Evolutionary conservation across 2,888 invertebrate genomes (phyloP).

Genomic region (Tachina fera): DNA sequence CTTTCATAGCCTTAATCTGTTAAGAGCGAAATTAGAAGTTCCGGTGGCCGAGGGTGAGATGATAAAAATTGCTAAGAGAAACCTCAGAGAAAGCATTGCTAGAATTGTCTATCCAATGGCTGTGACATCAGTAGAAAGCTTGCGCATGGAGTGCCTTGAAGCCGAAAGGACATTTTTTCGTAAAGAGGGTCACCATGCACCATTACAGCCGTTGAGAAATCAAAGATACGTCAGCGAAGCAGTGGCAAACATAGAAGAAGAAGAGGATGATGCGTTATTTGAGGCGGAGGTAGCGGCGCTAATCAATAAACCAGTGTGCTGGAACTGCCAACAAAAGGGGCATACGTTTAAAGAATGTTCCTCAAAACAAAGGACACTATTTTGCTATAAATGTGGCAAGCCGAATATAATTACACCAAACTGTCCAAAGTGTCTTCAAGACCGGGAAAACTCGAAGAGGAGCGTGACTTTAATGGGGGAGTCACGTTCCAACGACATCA

Average conservation of each 20-base stretch:
- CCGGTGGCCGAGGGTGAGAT: conserved; percentile 3
- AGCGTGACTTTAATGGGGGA: not conserved
- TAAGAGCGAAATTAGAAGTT: not conserved
- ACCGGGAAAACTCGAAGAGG: conserved; percentile 8
- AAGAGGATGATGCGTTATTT: not conserved
- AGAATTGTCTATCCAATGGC: conserved; percentile 1
- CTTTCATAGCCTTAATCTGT: not conserved
- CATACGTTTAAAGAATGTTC: conserved; percentile 15
- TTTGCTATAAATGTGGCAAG: conserved; percentile 33
- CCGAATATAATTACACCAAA: conserved; percentile 5
- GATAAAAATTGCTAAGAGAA: conserved; percentile 1
- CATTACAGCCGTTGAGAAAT: not conserved
- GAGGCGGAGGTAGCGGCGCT: not conserved
- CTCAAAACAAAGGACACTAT: not conserved
- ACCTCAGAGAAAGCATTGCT: not conserved
- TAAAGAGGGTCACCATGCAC: not conserved
- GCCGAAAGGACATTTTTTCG: not conserved
- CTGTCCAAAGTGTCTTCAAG: not conserved
- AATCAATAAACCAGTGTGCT: not conserved
- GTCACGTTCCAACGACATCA: not conserved
- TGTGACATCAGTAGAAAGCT: not conserved
- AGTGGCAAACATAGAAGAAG: not conserved
- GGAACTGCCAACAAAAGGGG: conserved; percentile 11
- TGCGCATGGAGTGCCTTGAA: not conserved
- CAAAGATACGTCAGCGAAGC: not conserved